Conservation (phyloP, 2,113 vertebrate genomes). For the Notothenia rossii region DNA sequence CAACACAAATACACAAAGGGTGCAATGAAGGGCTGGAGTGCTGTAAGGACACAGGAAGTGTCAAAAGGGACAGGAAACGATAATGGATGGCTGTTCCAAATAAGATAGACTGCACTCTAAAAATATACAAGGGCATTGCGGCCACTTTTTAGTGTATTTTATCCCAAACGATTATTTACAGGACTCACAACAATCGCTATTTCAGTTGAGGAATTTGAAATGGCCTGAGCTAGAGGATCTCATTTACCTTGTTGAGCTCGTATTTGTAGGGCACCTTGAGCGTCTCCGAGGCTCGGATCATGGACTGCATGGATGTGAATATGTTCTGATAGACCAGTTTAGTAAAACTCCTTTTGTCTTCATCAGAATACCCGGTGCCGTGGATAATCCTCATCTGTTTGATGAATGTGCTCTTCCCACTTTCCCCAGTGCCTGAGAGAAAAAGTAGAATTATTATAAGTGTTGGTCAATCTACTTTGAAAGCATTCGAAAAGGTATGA, state of each 20-base stretch:
- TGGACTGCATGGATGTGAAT: constrained; percentile 96
- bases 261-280: constrained; percentile 97
- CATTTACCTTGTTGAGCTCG: constrained; percentile 93
- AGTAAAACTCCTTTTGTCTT: constrained; percentile 96
- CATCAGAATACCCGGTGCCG: constrained; percentile 95
- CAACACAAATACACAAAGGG: constrained; percentile 36
- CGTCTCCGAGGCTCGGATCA: constrained; percentile 95
- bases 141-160: neutral
- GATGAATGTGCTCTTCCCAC: constrained; percentile 86
- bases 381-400: constrained; percentile 89
- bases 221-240: neutral
- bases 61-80: constrained; percentile 73
- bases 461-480: too few species aligned
- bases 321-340: constrained; percentile 99
- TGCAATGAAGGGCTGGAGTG: constrained; percentile 27
- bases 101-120: constrained; percentile 71
- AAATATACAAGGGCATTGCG: constrained; percentile 47
- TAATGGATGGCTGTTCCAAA: constrained; percentile 69
- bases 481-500: too few species aligned
- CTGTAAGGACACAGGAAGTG: constrained; percentile 72
- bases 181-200: neutral
- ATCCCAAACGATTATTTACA: constrained; percentile 18
- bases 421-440: constrained; percentile 84
- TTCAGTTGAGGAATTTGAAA: constrained; percentile 1
- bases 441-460: constrained; percentile 3